Evolutionary conservation across 2,113 vertebrate genomes (phyloP).

Genomic region (Brachyhypopomus occidentalis): DNA sequence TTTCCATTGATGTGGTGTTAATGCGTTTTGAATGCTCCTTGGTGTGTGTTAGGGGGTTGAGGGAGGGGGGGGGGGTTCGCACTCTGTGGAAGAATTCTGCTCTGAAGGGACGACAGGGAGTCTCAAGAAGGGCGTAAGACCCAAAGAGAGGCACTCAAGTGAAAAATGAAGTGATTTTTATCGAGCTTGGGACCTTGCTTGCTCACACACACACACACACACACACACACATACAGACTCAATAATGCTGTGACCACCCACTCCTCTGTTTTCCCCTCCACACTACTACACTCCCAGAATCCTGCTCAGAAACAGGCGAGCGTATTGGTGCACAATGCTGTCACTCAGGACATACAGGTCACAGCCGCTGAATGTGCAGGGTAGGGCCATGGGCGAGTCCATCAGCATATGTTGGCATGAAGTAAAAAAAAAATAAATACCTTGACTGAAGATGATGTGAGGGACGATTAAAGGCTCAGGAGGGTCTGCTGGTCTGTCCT

Average conservation of each 20-base stretch:
- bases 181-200: conserved; percentile 67
- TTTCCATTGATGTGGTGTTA: conserved; percentile 99
- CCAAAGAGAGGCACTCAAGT: conserved; percentile 99
- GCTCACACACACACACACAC: conserved; percentile 39
- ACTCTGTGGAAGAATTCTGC: conserved; percentile 96
- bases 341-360: conserved; percentile 14
- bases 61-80: conserved; percentile 71
- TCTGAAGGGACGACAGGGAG: conserved; percentile 89
- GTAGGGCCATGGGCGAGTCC: background rate
- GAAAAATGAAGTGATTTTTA: conserved; percentile 97
- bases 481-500: too few relatives aligned
- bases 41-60: conserved; percentile 79
- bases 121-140: conserved; percentile 66
- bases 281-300: conserved; percentile 1
- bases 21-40: conserved; percentile 99
- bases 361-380: background rate
- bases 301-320: background rate
- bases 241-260: conserved; percentile 51
- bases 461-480: too few relatives aligned
- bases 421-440: background rate
- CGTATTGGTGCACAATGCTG: conserved; percentile 27
- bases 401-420: background rate
- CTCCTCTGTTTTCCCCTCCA: conserved; percentile 39
- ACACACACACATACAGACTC: conserved; percentile 5
- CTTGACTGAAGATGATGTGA: background rate